Evolutionary conservation across 2,797 vertebrate species (phyloP).

Genomic region (Phylloscopus collybita): DNA sequence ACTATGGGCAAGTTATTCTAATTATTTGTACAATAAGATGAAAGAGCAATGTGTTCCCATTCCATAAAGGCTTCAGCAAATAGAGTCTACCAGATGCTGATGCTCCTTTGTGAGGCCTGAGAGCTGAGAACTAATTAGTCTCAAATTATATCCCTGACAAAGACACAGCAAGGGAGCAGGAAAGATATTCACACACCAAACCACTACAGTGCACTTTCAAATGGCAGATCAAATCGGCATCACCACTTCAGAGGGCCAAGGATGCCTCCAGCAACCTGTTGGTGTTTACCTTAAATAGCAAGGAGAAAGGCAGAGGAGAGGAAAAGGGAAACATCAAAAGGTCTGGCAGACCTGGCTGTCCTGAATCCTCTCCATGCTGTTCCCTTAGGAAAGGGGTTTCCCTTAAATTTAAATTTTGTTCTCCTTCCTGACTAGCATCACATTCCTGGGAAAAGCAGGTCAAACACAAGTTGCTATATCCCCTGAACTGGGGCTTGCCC

Average conservation of each 20-base stretch:
- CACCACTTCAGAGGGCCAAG: conserved; percentile 4
- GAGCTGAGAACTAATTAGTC: conserved; percentile 57
- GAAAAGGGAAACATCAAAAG: background rate
- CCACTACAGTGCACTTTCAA: background rate
- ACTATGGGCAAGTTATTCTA: conserved; percentile 3
- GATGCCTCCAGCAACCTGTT: background rate
- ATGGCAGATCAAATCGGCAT: background rate
- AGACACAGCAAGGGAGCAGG: conserved; percentile 1
- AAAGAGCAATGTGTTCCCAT: background rate
- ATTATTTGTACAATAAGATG: conserved; percentile 31
- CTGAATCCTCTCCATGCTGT: background rate
- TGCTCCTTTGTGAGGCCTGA: conserved; percentile 20
- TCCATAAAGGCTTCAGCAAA: conserved; percentile 25
- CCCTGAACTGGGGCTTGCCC: background rate
- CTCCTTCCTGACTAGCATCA: background rate
- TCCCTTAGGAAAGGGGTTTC: background rate
- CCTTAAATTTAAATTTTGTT: background rate
- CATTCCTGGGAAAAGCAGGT: background rate
- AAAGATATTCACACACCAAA: background rate
- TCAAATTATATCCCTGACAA: conserved; percentile 38
- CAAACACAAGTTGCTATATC: background rate
- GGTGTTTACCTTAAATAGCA: conserved; percentile 15
- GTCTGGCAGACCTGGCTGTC: background rate
- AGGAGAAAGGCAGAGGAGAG: background rate
- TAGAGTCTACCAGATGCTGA: conserved; percentile 13